Evolutionary conservation across 2,888 invertebrate species (phyloP), one percentile per base, ranked within the genome.

Genomic region (Ypsolopha scabrella): DNA sequence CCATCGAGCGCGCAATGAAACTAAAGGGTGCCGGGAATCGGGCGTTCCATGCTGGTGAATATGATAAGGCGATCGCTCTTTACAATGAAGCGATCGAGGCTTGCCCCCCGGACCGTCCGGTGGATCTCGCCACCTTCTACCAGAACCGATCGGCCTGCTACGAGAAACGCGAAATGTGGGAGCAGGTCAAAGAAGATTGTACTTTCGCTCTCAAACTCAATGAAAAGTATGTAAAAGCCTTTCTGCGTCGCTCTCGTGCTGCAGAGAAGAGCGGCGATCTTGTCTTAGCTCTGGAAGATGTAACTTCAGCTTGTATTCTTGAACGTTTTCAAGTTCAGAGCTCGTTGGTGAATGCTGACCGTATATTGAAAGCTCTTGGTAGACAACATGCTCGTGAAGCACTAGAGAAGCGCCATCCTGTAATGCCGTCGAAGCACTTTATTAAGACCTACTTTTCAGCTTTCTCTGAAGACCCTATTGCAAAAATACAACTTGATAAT

Each of bases 61-160:
- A 92, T 70, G 94, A 95, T 61, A 96, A 97, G 73, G 99, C 99
- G 10, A 94, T 98, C 54, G 77, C 88, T 37, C 90, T 92, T 62
- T 99, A 99, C 72, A 94, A 94, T 62, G 93, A 94, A 80, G 99
- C 99, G 1, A 98, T 99, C 51, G 95, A 96, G 61, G 88, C 93
- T 37, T 97, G 97, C 65, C 94, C 95, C 0, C 80, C 87, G 56
- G 90, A 93, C 52, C 90, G 92, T 61, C 87, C 87, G 34, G 88
- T 89, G 0, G 95, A 95, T 60, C 80, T 97, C 52, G 93, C 98
- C 0, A 97, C 95, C 11, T 97, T 95, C 78, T 97, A 96, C 75
- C 98, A 98, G 75, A 98, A 98, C 72, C 91, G 97, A 63, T 98
- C 98, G 9, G 98, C 98, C 11, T 95, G 97, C 44, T 95, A 96